Evolutionary conservation across 2,797 vertebrate species (phyloP).

Genomic region (Allobates femoralis): DNA sequence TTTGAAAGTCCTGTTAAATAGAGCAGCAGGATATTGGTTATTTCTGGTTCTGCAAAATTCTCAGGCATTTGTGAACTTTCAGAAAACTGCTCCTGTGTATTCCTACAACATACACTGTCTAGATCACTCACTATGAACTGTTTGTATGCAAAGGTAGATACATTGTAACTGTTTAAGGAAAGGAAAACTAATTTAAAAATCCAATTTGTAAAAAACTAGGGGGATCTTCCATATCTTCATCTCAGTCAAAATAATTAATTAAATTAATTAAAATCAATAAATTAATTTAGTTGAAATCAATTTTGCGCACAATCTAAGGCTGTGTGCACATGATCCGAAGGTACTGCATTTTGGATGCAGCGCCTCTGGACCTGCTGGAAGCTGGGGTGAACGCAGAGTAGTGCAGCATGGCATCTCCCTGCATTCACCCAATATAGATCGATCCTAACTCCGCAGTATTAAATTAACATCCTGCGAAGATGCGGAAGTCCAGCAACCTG

Average conservation of each 20-base stretch:
- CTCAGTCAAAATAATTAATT: background rate
- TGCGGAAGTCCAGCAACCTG: too few species aligned
- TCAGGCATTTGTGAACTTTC: conserved; percentile 43
- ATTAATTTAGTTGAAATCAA: too few species aligned
- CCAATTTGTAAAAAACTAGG: background rate
- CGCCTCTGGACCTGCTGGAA: too few species aligned
- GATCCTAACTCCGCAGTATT: too few species aligned
- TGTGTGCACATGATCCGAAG: too few species aligned
- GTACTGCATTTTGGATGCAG: too few species aligned
- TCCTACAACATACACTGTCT: background rate
- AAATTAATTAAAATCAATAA: background rate
- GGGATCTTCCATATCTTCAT: background rate
- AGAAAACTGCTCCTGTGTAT: conserved; percentile 32
- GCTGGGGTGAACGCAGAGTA: too few species aligned
- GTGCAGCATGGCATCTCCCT: too few species aligned
- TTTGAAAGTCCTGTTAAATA: conserved; percentile 49
- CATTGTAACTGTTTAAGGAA: background rate
- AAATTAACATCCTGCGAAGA: too few species aligned
- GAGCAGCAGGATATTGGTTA: conserved; percentile 55
- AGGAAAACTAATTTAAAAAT: background rate
- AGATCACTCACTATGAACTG: background rate
- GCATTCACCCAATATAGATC: too few species aligned
- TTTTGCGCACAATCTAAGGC: background rate
- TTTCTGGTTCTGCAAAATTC: conserved; percentile 51
- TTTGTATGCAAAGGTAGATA: background rate